These are phyloP conservation scores for Falcunculus frontatus DNA, from an alignment of 2,113 vertebrate species.

Conservation along the genomic window DNA sequence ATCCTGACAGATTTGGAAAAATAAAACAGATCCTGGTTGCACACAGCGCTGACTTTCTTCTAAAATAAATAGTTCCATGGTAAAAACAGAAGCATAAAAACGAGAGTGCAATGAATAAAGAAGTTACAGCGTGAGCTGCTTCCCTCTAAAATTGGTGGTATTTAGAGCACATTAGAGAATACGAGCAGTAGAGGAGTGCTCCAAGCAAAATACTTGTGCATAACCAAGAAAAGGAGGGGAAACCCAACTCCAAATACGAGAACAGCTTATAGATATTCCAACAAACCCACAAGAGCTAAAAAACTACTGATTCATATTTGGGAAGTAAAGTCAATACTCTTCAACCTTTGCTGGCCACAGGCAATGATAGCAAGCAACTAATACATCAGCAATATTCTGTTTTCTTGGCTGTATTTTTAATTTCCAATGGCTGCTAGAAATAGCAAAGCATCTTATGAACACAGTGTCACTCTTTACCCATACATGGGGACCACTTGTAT, in stretches of 20 bases:
- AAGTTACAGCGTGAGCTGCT: not conserved
- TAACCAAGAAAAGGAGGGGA: not conserved
- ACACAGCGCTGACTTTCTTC: not conserved
- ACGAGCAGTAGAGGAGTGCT: not conserved
- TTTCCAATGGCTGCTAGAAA: not conserved
- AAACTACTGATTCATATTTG: not conserved
- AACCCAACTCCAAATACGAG: not conserved
- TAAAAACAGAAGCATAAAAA: slow-evolving; percentile 2
- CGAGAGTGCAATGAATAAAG: not conserved
- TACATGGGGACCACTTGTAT: not conserved
- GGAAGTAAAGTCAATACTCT: not conserved
- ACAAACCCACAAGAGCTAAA: not conserved
- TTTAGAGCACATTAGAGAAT: not conserved
- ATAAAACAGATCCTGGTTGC: not conserved
- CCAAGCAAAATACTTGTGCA: not conserved
- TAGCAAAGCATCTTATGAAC: not conserved
- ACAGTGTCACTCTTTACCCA: not conserved
- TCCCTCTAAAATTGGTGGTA: not conserved
- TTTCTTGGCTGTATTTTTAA: not conserved
- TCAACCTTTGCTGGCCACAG: not conserved
- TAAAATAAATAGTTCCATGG: not conserved
- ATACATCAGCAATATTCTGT: not conserved
- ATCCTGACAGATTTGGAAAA: not conserved
- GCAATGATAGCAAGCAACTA: not conserved
- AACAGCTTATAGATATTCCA: not conserved